Evolutionary conservation across 2,888 invertebrate genomes (phyloP).

Genomic region (Resseliella maxima): DNA sequence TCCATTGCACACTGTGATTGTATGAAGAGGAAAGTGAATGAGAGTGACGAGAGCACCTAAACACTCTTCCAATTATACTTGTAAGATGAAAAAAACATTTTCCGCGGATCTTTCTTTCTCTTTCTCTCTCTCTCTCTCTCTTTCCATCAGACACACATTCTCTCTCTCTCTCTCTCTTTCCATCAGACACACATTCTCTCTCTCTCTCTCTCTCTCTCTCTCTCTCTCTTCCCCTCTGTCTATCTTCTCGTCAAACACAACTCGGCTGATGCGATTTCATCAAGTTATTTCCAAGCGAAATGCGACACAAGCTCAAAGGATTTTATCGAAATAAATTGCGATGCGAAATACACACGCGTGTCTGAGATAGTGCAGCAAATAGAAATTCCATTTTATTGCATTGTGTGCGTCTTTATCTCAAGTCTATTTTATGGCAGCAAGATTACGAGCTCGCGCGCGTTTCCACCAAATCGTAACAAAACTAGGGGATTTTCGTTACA

Average conservation of each 20-base stretch:
- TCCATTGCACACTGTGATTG: neutral
- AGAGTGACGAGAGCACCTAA: slow-evolving; percentile 35
- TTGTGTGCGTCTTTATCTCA: neutral
- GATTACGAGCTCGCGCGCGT: neutral
- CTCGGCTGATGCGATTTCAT: neutral
- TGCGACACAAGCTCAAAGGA: slow-evolving; percentile 35
- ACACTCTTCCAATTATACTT: slow-evolving; percentile 20
- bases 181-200: too few relatives aligned
- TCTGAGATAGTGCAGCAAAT: slow-evolving; percentile 10
- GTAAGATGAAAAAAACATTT: neutral
- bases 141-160: too few relatives aligned
- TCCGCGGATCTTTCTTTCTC: too few relatives aligned
- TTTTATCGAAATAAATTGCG: slow-evolving; percentile 18
- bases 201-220: too few relatives aligned
- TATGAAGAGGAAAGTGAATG: neutral
- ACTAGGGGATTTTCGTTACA: slow-evolving; percentile 25
- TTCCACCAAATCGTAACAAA: neutral
- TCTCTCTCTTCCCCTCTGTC: neutral
- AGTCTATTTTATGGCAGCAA: slow-evolving; percentile 15
- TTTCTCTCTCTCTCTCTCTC: too few relatives aligned
- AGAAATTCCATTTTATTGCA: slow-evolving; percentile 29
- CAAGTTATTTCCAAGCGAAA: slow-evolving; percentile 1
- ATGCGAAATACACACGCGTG: neutral
- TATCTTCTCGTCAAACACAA: neutral
- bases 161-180: too few relatives aligned